Evolutionary conservation across 2,797 vertebrate species (phyloP).

Genomic region (Leptatherina wallacei): DNA sequence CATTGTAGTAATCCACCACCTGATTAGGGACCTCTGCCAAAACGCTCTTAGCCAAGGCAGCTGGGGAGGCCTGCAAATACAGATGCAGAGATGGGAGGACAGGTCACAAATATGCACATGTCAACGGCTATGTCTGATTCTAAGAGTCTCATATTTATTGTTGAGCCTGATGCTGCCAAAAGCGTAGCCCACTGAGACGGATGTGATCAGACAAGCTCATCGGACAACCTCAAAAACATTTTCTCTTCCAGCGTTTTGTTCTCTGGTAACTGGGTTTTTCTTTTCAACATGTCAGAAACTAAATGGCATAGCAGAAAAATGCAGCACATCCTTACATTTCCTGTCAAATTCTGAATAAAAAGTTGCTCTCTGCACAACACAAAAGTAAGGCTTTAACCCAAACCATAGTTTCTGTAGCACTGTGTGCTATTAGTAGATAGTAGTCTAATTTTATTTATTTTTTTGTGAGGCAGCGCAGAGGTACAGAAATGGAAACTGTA

Average conservation of each 20-base stretch:
- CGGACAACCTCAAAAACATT: conserved; percentile 37
- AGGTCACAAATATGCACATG: conserved; percentile 42
- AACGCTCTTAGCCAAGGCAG: conserved; percentile 97
- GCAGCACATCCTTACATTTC: not conserved
- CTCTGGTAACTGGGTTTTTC: conserved; percentile 8
- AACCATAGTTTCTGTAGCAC: not conserved
- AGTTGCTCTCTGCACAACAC: not conserved
- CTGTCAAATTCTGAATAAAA: not conserved
- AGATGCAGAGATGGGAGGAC: conserved; percentile 31
- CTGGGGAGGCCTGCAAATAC: conserved; percentile 92
- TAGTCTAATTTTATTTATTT: not conserved
- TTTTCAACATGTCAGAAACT: conserved; percentile 2
- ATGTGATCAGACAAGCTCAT: conserved; percentile 58
- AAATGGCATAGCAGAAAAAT: conserved; percentile 11
- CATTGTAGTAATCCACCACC: conserved; percentile 99
- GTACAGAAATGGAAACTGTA: not conserved
- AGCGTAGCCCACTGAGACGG: conserved; percentile 40
- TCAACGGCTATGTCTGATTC: conserved; percentile 23
- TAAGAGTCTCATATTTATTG: conserved; percentile 26
- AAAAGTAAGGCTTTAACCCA: not conserved
- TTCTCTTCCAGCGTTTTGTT: conserved; percentile 35
- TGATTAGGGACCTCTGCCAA: conserved; percentile 99
- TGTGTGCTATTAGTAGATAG: not conserved
- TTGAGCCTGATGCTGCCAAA: conserved; percentile 40
- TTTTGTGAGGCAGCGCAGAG: not conserved